Percentiles rank a stretch among this genome's conserved stretches.
phyloP scores from a whole-genome alignment of 2,113 vertebrate species.

The Tylochromis polylepis region DNA sequence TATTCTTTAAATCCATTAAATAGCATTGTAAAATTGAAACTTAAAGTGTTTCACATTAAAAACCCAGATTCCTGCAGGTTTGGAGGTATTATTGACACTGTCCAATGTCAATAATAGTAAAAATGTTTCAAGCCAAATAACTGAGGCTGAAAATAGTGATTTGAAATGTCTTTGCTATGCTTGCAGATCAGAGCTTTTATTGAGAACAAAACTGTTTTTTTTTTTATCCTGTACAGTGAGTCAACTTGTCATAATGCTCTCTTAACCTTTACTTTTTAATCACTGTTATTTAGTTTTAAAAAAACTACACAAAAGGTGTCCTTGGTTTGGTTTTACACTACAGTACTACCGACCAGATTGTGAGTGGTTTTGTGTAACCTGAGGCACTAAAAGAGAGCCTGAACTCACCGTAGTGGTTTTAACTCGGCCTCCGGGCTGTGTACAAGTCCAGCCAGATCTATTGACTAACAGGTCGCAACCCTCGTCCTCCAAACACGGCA shows the following conservation, averaged over 20 bases:
- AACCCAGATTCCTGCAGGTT: neutral
- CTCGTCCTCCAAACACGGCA: slow-evolving; percentile 97
- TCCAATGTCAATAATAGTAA: neutral
- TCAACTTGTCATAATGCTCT: neutral
- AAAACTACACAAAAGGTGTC: neutral
- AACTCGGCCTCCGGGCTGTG: slow-evolving; percentile 93
- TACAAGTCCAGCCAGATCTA: slow-evolving; percentile 98
- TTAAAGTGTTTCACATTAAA: neutral
- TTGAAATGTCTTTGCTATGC: neutral
- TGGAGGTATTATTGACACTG: too few species aligned
- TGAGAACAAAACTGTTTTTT: neutral
- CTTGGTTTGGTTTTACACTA: neutral
- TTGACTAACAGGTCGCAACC: slow-evolving; percentile 96
- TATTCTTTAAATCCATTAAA: neutral
- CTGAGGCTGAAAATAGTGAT: neutral
- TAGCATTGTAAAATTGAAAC: neutral
- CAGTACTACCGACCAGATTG: neutral
- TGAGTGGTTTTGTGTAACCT: neutral
- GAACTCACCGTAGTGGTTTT: slow-evolving; percentile 96
- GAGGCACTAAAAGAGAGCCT: neutral
- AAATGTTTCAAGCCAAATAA: neutral
- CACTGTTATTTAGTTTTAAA: neutral
- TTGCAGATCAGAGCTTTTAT: neutral
- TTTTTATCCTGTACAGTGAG: neutral
- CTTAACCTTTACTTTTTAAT: neutral